A percentile compares a stretch with the other conserved stretches of the same genome.
Evolutionary conservation across 64 coral and sea anemone genomes (phyloP).

Genomic region (Cladopsammia gracilis): DNA sequence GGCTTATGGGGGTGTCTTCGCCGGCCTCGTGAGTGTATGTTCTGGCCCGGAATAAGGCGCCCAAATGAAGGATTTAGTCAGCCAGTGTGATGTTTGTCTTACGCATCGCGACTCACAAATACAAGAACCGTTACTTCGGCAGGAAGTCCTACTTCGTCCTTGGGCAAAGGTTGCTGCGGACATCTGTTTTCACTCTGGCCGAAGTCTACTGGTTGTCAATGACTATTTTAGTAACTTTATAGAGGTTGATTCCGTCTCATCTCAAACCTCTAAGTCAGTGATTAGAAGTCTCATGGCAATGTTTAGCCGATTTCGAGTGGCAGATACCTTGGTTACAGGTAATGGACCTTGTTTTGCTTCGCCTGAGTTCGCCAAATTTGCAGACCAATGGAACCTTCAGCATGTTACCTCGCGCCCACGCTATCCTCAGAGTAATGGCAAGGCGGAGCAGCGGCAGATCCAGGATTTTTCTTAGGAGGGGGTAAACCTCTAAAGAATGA

Average conservation of each 20-base stretch:
- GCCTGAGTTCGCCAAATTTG: too few relatives aligned
- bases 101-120: conserved; percentile 12
- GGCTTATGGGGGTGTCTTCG: conserved; percentile 1
- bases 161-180: conserved; percentile 58
- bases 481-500: too few relatives aligned
- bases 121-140: not conserved
- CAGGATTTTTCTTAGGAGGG: too few relatives aligned
- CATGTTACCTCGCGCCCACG: too few relatives aligned
- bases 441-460: too few relatives aligned
- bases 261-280: not conserved
- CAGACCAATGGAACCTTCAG: too few relatives aligned
- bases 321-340: not conserved
- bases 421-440: too few relatives aligned
- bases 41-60: conserved; percentile 50
- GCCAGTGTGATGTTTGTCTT: conserved; percentile 35
- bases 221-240: conserved; percentile 19
- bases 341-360: too few relatives aligned
- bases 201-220: not conserved
- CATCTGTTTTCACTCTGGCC: not conserved
- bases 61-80: conserved; percentile 17
- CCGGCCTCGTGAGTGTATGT: not conserved
- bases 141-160: conserved; percentile 16
- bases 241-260: not conserved
- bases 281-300: conserved; percentile 5
- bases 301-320: conserved; percentile 4